Evolutionary conservation across 2,113 vertebrate species (phyloP).

Genomic region (Thamnaconus septentrionalis): DNA sequence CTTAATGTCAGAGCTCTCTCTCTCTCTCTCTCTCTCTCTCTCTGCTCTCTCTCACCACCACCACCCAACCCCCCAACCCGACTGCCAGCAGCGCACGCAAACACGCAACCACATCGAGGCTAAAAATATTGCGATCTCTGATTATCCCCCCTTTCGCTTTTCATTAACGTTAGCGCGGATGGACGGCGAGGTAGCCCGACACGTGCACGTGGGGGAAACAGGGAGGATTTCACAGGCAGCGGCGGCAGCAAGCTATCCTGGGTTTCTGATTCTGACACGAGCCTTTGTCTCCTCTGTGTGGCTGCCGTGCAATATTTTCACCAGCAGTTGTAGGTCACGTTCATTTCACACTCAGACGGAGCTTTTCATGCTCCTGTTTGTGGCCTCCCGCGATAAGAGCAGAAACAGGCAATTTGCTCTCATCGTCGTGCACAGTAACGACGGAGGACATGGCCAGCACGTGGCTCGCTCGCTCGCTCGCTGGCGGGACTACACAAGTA

Average conservation of each 20-base stretch:
- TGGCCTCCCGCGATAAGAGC: slow-evolving; percentile 43
- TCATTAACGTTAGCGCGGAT: slow-evolving; percentile 71
- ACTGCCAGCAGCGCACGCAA: slow-evolving; percentile 28
- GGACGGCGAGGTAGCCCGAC: slow-evolving; percentile 39
- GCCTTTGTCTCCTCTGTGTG: slow-evolving; percentile 55
- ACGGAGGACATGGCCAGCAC: slow-evolving; percentile 29
- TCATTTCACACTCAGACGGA: slow-evolving; percentile 36
- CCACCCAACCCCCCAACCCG: slow-evolving; percentile 9
- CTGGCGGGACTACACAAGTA: not conserved
- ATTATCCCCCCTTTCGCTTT: slow-evolving; percentile 72
- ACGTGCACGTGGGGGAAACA: slow-evolving; percentile 23
- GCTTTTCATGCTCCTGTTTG: slow-evolving; percentile 46
- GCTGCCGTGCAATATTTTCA: slow-evolving; percentile 34
- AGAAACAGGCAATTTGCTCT: slow-evolving; percentile 48
- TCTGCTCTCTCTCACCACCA: too few species aligned
- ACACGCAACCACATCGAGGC: slow-evolving; percentile 57
- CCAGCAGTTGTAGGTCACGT: slow-evolving; percentile 56
- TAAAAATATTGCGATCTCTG: slow-evolving; percentile 73
- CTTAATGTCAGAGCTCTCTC: slow-evolving; percentile 60
- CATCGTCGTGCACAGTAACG: slow-evolving; percentile 38
- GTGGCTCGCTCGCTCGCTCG: not conserved
- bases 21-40: too few species aligned
- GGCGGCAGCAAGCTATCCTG: slow-evolving; percentile 26
- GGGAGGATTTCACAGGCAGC: slow-evolving; percentile 47
- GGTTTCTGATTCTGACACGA: slow-evolving; percentile 41